Evolutionary conservation across 2,888 invertebrate genomes (phyloP).

Genomic region (Chrysolina americana): DNA sequence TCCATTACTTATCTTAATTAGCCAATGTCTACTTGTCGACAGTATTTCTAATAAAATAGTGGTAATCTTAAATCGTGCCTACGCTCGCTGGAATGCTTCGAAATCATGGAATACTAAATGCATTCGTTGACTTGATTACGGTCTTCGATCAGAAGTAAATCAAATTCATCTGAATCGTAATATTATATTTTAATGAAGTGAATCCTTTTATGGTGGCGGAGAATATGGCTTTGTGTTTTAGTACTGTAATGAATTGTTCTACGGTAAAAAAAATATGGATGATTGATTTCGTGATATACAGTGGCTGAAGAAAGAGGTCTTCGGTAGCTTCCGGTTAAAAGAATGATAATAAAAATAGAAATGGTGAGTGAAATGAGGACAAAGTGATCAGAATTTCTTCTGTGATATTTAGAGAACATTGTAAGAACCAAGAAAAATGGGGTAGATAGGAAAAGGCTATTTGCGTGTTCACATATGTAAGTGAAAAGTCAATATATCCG

Average conservation of each 20-base stretch:
- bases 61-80: conserved; percentile 38
- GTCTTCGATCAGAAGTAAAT: conserved; percentile 37
- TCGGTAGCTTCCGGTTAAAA: not conserved
- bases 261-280: not conserved
- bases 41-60: conserved; percentile 41
- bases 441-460: too few species aligned
- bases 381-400: not conserved
- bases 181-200: conserved; percentile 39
- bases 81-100: conserved; percentile 31
- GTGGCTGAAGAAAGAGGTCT: not conserved
- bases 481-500: too few species aligned
- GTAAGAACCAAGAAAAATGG: too few species aligned
- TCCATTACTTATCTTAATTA: conserved; percentile 43
- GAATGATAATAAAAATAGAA: not conserved
- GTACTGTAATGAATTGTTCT: not conserved
- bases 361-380: not conserved
- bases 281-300: conserved; percentile 14
- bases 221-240: not conserved
- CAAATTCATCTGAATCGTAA: conserved; percentile 37
- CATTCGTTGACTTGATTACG: conserved; percentile 42
- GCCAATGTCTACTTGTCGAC: conserved; percentile 41
- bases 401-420: too few species aligned
- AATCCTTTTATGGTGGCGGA: conserved; percentile 38
- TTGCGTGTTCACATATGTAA: too few species aligned
- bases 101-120: conserved; percentile 45